Percentiles rank a stretch among this genome's conserved stretches.
These are phyloP conservation scores for Sebastes nivosus DNA, from an alignment of 2,797 vertebrate species.

Conservation along the genomic window DNA sequence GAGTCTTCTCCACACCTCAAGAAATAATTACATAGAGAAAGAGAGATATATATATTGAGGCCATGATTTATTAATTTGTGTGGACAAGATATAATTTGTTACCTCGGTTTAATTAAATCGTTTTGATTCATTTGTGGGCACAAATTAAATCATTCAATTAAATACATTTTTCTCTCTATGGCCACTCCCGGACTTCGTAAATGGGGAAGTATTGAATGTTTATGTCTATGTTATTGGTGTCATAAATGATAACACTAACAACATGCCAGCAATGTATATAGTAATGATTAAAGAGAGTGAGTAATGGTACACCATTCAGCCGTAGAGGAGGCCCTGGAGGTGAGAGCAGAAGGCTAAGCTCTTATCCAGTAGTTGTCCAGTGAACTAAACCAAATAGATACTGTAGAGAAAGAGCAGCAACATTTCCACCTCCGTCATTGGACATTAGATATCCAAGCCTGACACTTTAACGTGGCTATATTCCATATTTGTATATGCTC, in stretches of 20 bases:
- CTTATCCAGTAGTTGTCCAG: conserved; percentile 3
- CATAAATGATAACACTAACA: too few relatives aligned
- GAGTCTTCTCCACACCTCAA: too few relatives aligned
- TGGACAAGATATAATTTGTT: background rate
- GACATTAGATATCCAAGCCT: background rate
- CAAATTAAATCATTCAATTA: background rate
- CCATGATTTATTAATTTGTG: too few relatives aligned
- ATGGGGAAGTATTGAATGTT: too few relatives aligned
- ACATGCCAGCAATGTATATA: too few relatives aligned
- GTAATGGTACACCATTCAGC: background rate
- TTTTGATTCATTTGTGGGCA: background rate
- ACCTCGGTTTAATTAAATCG: background rate
- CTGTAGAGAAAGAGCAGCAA: background rate
- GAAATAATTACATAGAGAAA: too few relatives aligned
- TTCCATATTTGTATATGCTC: too few relatives aligned
- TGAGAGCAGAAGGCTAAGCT: background rate
- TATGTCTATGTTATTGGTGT: too few relatives aligned
- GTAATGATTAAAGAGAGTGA: too few relatives aligned
- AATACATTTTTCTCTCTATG: too few relatives aligned
- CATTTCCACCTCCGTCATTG: background rate
- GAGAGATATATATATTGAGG: too few relatives aligned
- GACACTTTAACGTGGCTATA: background rate
- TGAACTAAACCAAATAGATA: background rate
- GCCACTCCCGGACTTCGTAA: too few relatives aligned
- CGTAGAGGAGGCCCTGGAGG: background rate